Evolutionary conservation across 1,140 invertebrate species (phyloP).

Genomic region (Thaumatotibia leucotreta): DNA sequence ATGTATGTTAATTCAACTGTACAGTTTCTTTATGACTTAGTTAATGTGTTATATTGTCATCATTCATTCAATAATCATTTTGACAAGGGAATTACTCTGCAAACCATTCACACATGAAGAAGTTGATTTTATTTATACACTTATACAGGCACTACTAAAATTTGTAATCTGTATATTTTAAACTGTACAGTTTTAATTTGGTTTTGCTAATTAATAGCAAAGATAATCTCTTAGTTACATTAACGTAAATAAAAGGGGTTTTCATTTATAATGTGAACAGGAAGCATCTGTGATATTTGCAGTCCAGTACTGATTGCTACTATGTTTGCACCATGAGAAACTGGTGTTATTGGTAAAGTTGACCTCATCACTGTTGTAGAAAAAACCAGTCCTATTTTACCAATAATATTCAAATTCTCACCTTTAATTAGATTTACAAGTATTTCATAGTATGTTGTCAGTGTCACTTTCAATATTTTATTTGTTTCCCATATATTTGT

Average conservation of each 20-base stretch:
- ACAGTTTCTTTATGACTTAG: not conserved
- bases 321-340: slow-evolving; percentile 42
- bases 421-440: not conserved
- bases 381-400: not conserved
- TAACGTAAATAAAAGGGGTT: slow-evolving; percentile 11
- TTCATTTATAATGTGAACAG: slow-evolving; percentile 40
- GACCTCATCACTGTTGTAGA: slow-evolving; percentile 6
- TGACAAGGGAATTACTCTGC: too few relatives aligned
- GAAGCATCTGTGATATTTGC: slow-evolving; percentile 70
- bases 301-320: slow-evolving; percentile 55
- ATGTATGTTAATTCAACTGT: not conserved
- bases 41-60: too few relatives aligned
- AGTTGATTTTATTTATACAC: too few relatives aligned
- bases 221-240: slow-evolving; percentile 7
- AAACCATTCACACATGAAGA: too few relatives aligned
- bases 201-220: slow-evolving; percentile 17
- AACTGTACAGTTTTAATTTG: slow-evolving; percentile 16
- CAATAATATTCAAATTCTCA: not conserved
- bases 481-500: slow-evolving; percentile 63
- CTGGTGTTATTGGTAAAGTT: slow-evolving; percentile 21
- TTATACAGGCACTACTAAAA: too few relatives aligned
- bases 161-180: too few relatives aligned
- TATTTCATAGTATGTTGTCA: slow-evolving; percentile 25
- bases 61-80: not conserved
- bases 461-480: slow-evolving; percentile 41